phyloP scores from a whole-genome alignment of 2,888 invertebrate species.

The Leptopterna dolabrata region DNA sequence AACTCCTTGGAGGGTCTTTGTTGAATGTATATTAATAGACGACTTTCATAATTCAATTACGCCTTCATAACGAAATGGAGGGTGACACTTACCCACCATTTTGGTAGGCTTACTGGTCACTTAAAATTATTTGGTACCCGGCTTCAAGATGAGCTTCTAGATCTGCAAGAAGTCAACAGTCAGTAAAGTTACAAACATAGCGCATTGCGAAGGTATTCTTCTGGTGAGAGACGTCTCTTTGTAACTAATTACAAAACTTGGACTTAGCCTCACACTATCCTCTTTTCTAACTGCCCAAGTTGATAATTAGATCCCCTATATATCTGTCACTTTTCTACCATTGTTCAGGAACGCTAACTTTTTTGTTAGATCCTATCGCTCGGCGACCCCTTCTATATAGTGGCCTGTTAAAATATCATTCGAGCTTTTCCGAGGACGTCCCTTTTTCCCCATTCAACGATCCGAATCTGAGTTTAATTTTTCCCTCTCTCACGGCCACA shows the following conservation, averaged over 20 bases:
- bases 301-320: conserved; percentile 34
- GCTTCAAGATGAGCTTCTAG: too few relatives aligned
- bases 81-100: too few relatives aligned
- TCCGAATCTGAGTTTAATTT: background rate
- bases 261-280: background rate
- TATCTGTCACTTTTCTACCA: conserved; percentile 5
- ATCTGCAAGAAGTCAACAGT: too few relatives aligned
- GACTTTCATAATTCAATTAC: too few relatives aligned
- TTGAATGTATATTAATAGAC: too few relatives aligned
- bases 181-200: background rate
- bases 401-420: background rate
- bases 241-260: conserved; percentile 41
- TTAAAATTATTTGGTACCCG: too few relatives aligned
- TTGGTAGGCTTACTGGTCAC: too few relatives aligned
- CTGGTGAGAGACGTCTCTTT: background rate
- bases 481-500: background rate
- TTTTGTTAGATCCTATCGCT: conserved; percentile 29
- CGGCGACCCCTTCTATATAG: background rate
- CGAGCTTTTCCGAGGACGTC: background rate
- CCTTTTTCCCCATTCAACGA: background rate
- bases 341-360: conserved; percentile 32
- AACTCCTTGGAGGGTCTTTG: too few relatives aligned
- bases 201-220: background rate
- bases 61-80: too few relatives aligned
- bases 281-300: background rate